Base-by-base conservation (phyloP, 2,797 vertebrate genomes). In the Ctenochaetus hawaiiensis region DNA sequence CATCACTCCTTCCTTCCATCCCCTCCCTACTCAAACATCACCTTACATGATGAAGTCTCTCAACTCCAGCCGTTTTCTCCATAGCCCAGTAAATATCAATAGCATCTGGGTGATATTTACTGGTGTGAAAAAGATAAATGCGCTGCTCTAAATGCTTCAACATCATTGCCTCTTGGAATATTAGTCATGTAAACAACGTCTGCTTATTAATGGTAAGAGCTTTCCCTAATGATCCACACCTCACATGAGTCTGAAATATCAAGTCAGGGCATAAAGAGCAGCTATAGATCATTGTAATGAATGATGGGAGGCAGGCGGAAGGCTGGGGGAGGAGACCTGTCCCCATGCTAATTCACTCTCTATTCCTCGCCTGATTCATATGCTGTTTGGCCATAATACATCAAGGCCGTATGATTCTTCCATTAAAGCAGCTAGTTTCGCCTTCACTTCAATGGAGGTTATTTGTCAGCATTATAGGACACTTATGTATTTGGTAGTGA, bases 151-250 rank as follows among this genome's bases (percentile, higher is more conserved):
- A 92, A 90, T 87, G 89, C 89, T 90, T 90, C 89, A 90, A 87
- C 91, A 92, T 92, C 91, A 90, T 90, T 93, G 92, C 92, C 84
- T 90, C 77, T 87, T 54, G 64, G 84, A 91, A 68, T 91, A 92
- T 93, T 93, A 92, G 81, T 94, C 91, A 92, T 92, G 91, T 93
- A 94, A 94, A 93, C 92, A 93, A 89, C 84, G 76, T 88, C 88
- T 90, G 84, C 80, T 93, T 94, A 93, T 94, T 93, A 93, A 94
- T 94, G 91, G 89, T 92, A 91, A 95, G 93, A 93, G 93, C 92
- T 92, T 91, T 92, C 84, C 84, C 91, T 94, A 94, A 94, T 94
- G 93, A 94, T 87, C 86, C 91, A 91, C 87, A 91, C 89, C 91
- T 92, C 90, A 81, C 92, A 91, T 90, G 90, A 89, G 90, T 87